Evolutionary conservation across 2,113 vertebrate species (phyloP).

Genomic region (Paradoxurus hermaphroditus): DNA sequence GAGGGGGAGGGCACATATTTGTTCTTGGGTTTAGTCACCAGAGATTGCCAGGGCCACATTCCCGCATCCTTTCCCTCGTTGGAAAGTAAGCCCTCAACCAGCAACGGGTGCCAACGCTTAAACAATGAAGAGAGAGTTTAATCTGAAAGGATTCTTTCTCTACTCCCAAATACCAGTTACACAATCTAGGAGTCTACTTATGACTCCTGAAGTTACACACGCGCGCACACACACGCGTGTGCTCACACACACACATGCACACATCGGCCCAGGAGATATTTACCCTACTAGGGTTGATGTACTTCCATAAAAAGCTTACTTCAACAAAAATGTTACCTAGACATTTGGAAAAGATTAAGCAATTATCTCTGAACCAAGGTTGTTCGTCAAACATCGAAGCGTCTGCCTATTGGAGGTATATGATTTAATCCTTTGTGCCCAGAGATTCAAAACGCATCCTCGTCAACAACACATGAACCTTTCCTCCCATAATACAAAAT

Average conservation of each 20-base stretch:
- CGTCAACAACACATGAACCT: background rate
- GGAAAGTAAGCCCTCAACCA: conserved; percentile 18
- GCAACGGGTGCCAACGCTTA: background rate
- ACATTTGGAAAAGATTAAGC: background rate
- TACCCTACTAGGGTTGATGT: background rate
- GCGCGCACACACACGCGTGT: background rate
- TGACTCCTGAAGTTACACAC: background rate
- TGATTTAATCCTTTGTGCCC: background rate
- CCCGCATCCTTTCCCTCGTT: background rate
- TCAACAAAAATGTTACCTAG: background rate
- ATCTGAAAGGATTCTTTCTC: background rate
- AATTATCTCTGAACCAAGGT: background rate
- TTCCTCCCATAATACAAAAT: background rate
- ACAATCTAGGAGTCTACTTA: background rate
- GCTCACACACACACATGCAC: background rate
- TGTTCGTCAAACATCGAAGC: background rate
- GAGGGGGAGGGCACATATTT: conserved; percentile 2
- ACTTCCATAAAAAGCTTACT: background rate
- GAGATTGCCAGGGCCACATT: background rate
- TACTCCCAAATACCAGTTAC: background rate
- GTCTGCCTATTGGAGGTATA: background rate
- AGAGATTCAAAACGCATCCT: background rate
- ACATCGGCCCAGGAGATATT: background rate
- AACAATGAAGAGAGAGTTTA: background rate
- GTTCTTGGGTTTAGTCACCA: background rate